Percentiles rank a stretch among this genome's conserved stretches.
Evolutionary conservation across 1,140 invertebrate species (phyloP).

Genomic region (Lepidotrigona ventralis): DNA sequence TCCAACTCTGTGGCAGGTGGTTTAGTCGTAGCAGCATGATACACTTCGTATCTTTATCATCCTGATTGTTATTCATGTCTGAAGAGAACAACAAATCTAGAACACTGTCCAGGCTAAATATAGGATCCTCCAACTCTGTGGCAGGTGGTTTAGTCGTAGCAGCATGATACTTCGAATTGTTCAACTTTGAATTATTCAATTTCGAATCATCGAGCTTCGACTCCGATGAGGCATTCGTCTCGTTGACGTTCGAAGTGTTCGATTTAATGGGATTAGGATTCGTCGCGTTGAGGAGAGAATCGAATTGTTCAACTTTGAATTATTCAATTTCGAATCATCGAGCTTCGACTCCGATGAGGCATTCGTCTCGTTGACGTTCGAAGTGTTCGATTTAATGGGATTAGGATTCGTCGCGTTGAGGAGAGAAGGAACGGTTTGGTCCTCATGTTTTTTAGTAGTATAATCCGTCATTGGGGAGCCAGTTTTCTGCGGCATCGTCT

Average conservation of each 20-base stretch:
- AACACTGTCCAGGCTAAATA: slow-evolving; percentile 82
- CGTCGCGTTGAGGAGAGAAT: neutral
- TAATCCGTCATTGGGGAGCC: neutral
- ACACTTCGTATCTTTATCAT: slow-evolving; percentile 2
- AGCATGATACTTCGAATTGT: neutral
- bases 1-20: slow-evolving; percentile 17
- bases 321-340: neutral
- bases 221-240: neutral
- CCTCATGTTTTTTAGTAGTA: slow-evolving; percentile 7
- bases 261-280: neutral
- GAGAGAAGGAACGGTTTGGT: neutral
- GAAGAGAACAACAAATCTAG: slow-evolving; percentile 81
- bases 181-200: slow-evolving; percentile 5
- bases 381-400: neutral
- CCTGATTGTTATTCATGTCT: slow-evolving; percentile 17
- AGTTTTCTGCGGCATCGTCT: neutral
- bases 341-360: neutral
- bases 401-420: neutral
- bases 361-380: neutral
- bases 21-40: slow-evolving; percentile 3
- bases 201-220: neutral
- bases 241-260: neutral
- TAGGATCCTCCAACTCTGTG: slow-evolving; percentile 29
- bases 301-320: slow-evolving; percentile 17
- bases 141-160: slow-evolving; percentile 31